Base-by-base conservation (phyloP, 2,888 invertebrate species). In the Sarcophaga variegata region DNA sequence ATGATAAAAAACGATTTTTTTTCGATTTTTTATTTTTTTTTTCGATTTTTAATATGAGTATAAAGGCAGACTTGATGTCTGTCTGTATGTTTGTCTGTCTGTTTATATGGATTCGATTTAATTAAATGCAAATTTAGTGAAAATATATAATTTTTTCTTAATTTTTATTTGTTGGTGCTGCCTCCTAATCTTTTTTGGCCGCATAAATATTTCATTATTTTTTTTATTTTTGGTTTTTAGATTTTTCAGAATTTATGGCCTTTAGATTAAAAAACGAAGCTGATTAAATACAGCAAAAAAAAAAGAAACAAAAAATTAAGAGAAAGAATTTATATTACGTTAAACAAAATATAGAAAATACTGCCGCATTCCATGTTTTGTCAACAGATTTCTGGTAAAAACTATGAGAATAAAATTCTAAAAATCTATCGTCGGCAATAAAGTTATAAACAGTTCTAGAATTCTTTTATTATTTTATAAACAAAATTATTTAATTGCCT, bases 101-200 rank as follows among this genome's bases (percentile, higher is more conserved):
- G 60, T 63, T 17, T 62, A 49, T 37, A 10, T 37, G 37, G 8
- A 37, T 70, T 8, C 2, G 22, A 63, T 77, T 72, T 83, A 83
- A 83, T 86, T 83, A 86, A 83, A 86, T 86, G 86, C 86, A 86
- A 86, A 86, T 83, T 83, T 83, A 69, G 80, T 81, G 69, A 60
- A 76, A 8, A 75, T 67, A 74, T 54, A 12, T 54, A 0, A 62
- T 37, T 47, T 1, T 49, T 67, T 62, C 63, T 27, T 37, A 37
- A 8, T 8, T 37, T 79, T 70, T 63, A 64, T 70, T 60, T 79
- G 69, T 75, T 83, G 67, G 37, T 37, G 37, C 54, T 54, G 54
- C 54, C 37, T 37, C 54, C 37, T 37, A 37, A 37, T 37, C 37
- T 37, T 37, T 37, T 37, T 54, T 54, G 0, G 54, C 14, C 17